Base-by-base conservation (phyloP, 1,140 invertebrate genomes). In the Heliconius melpomene region DNA sequence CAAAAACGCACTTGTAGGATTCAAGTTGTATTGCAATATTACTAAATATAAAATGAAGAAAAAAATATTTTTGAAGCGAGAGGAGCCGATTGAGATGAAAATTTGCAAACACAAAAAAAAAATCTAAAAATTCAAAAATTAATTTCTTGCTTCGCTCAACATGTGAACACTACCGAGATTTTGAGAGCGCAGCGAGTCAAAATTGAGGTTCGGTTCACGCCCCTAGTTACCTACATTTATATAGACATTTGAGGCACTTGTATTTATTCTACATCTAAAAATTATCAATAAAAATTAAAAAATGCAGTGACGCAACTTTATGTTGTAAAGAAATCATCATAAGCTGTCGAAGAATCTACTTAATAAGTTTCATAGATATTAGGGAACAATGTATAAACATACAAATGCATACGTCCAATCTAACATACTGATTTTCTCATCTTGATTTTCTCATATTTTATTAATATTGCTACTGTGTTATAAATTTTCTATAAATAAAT, bases 311-410 rank as follows among this genome's bases (percentile, higher is more conserved):
- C 54, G 54, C 7, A 57, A 57, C 54, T 57, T 57, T 57, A 57
- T 57, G 54, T 20, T 57, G 54, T 57, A 57, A 57, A 57, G 20
- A 57, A 57, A 57, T 23, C 54, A 23, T n/a, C 20, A 57, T 57
- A 57, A n/a, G 18, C 52, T n/a, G 9, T 60, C 23, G 0, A 60
- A 60, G 8, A 60, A 23, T 40, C 23, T 60, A 60, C 23, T 60
- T 26, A 23, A 26, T 60, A 60, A 60, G 23, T 60, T 66, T 66
- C 9, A 66, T 23, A n/a, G 57, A 66, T 66, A 66, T 66, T 11
- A 26, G n/a, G 20, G 23, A 79, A 79, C 73, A 75, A 75, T 71
- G 66, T 79, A 79, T 79, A 79, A 79, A 79, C 72, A 70, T 75
- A 79, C 73, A 79, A 79, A 79, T 74, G 13, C 52, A 73, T 79